These are phyloP conservation scores for Creontiades dilutus DNA, from an alignment of 2,888 invertebrate genomes.

Conservation along the genomic window DNA sequence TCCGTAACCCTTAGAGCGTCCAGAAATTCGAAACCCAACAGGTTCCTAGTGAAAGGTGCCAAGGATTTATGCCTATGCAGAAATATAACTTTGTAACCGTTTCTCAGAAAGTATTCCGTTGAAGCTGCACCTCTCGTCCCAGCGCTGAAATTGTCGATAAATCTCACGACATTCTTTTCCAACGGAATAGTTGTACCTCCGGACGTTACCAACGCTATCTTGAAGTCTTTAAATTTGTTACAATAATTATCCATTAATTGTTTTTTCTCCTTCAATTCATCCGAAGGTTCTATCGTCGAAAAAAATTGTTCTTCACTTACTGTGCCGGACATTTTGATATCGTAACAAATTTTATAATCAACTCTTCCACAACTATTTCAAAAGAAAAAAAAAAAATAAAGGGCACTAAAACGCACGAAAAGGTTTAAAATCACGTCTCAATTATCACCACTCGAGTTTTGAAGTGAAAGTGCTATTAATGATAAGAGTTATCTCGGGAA, in stretches of 20 bases:
- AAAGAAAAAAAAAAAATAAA: no score
- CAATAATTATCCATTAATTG: constrained; percentile 7
- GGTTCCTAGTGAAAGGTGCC: constrained; percentile 94
- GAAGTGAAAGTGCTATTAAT: no score
- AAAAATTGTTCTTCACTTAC: constrained; percentile 23
- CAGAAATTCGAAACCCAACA: constrained; percentile 87
- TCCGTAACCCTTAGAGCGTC: constrained; percentile 87
- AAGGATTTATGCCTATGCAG: constrained; percentile 90
- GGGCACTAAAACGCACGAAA: no score
- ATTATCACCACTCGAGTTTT: no score
- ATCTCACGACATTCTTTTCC: constrained; percentile 97
- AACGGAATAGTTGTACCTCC: constrained; percentile 98
- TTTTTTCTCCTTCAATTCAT: constrained; percentile 39
- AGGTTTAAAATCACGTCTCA: no score
- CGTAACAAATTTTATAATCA: background rate
- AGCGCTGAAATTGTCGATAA: constrained; percentile 99
- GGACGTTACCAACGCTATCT: constrained; percentile 80
- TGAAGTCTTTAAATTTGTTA: background rate
- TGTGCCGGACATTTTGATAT: background rate
- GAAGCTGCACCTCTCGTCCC: constrained; percentile 97
- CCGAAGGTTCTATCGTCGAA: background rate
- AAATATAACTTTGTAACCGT: constrained; percentile 95
- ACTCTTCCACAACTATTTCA: background rate
- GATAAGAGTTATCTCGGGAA: no score
- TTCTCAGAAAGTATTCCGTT: constrained; percentile 95